Evolutionary conservation across 92 coral and sea anemone genomes (phyloP), one percentile per base, ranked within the genome.

Genomic region (Phenganax stokvisi): DNA sequence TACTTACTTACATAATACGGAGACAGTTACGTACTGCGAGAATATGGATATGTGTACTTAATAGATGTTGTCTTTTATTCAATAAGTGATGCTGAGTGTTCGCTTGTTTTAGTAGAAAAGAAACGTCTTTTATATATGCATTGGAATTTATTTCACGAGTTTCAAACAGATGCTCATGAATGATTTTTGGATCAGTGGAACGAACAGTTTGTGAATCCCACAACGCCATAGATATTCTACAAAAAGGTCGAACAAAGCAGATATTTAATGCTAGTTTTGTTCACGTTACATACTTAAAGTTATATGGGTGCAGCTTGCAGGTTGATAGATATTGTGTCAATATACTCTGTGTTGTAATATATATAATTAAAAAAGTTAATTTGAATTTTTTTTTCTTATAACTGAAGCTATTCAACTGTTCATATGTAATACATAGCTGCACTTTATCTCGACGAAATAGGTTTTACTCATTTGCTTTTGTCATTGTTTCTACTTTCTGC

Each of bases 41-140:
- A 5, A 71, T 51, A 20, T 75, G 62, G 57, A 75, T 75, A 56
- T 75, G 5, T 37, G 27, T 75, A 55, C 80, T 75, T 9, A 20
- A 20, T 20, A 20, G 25, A 20, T 20, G 25, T 20, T 20, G 25
- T 20, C 80, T 12, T 75, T n/a, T 56, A 56, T 56, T 57, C 25
- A 20, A 20, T 20, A 73, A 68, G 54, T 68, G 73, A 30, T 68
- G 73, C 47, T 68, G 73, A 68, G 73, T 68, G 12, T 37, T 68
- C 9, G 73, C 31, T 28, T 68, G 54, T 28, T 68, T 68, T 61
- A 61, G 8, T 68, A 68, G 47, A 44, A 25, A 64, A 28, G 70
- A 64, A 25, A 64, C 20, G 31, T 28, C 9, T 28, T 6, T 68
- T 12, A 68, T 6, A 30, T 28, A 37, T n/a, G 30, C 53, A 11